Percentiles rank a stretch among this genome's conserved stretches.
phyloP scores from a whole-genome alignment of 1,140 invertebrate genomes.

The Hyphantria cunea region DNA sequence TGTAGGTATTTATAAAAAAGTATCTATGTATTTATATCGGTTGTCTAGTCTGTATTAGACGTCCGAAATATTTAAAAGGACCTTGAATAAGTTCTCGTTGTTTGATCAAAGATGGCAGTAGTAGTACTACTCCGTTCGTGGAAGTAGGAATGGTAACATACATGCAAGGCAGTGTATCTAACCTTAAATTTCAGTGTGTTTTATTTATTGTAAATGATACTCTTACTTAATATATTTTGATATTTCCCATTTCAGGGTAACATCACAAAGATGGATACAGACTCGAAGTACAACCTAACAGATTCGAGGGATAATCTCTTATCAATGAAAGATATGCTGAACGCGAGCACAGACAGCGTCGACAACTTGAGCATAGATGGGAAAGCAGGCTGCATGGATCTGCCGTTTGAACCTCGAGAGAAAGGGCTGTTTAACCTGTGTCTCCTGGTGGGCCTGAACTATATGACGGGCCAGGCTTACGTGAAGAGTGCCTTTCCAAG shows the following conservation, averaged over 20 bases:
- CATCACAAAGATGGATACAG: slow-evolving; percentile 55
- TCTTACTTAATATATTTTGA: too few species aligned
- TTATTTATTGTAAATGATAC: too few species aligned
- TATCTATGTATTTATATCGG: too few species aligned
- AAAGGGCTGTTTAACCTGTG: slow-evolving; percentile 84
- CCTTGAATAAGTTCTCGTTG: too few species aligned
- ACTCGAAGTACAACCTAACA: slow-evolving; percentile 65
- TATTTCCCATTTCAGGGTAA: slow-evolving; percentile 43
- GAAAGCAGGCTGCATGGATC: slow-evolving; percentile 66
- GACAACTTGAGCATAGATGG: slow-evolving; percentile 65
- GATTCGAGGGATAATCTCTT: slow-evolving; percentile 57
- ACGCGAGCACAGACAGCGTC: slow-evolving; percentile 35
- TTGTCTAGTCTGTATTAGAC: too few species aligned
- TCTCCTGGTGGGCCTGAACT: slow-evolving; percentile 85
- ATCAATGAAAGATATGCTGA: slow-evolving; percentile 46
- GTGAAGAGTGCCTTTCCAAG: slow-evolving; percentile 86
- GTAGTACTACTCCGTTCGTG: too few species aligned
- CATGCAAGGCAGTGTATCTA: too few species aligned
- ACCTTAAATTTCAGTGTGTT: too few species aligned
- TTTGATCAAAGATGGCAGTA: too few species aligned
- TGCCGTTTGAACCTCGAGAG: slow-evolving; percentile 63
- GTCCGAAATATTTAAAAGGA: too few species aligned
- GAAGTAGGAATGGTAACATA: too few species aligned
- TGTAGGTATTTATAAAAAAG: too few species aligned
- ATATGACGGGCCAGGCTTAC: slow-evolving; percentile 83